Evolutionary conservation across 1,140 invertebrate genomes (phyloP), one percentile per base, ranked within the genome.

Genomic region (Drosophila tsacasi): DNA sequence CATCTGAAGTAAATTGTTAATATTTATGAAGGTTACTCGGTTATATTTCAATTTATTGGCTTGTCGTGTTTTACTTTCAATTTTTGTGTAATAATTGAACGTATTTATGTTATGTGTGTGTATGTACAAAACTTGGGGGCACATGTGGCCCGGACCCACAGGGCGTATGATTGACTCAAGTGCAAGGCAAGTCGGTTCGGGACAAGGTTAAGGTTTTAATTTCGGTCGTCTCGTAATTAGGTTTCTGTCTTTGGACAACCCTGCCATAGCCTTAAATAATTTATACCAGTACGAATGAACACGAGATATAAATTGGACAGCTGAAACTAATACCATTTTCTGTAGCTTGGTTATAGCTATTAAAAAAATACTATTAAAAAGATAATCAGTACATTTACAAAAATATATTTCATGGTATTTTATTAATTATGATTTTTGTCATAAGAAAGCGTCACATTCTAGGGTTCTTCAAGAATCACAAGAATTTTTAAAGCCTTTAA

Each of bases 21-120:
- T 89, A 90, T 90, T 81, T 46, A 84, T 90, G 85, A 89, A 90
- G 84, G 84, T 81, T 71, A 55, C 75, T 27, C 35, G 37, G 42
- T 61, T 25, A 44, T 71, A 46, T 64, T 83, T 25, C 69, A 68
- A 84, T 80, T 84, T 61, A 81, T 66, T 57, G 47, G 23, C 74
- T 37, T 42, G 37, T 25, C 25, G 42, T 59, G 62, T 30, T 39
- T 42, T 76, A 89, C 85, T 89, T 90, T 89, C 84, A 76, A 72
- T 80, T 90, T 78, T 72, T 64, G 47, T 82, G 75, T 77, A 61
- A 60, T 78, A 78, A 77, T 39, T 54, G 39, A 60, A 50, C 40
- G 50, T 52, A 52, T 19, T 8, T 52, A 19, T 52, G 17, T 52
- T 52, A 19, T 19, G 50, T 52, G 5, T 27, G 47, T 30, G 27